Conservation (phyloP, 2,797 vertebrate species). For the Schizopygopsis pylzovi region DNA sequence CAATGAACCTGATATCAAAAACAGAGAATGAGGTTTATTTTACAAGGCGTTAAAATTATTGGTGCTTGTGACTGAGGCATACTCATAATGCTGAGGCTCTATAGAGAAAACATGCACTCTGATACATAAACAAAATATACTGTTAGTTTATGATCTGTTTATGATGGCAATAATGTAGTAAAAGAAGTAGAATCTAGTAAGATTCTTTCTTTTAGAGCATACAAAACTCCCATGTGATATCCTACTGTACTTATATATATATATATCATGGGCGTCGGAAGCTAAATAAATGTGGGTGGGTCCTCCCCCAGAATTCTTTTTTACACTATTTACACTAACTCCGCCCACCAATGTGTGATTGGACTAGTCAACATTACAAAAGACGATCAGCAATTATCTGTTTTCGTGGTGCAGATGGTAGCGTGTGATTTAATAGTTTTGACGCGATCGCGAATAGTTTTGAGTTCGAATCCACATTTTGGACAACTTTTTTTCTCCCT, state of each 20-base stretch:
- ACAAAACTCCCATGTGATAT: background rate
- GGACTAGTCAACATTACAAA: no score
- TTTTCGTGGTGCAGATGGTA: no score
- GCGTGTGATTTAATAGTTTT: no score
- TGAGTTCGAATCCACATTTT: no score
- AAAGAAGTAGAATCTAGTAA: background rate
- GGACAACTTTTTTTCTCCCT: no score
- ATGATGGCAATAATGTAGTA: background rate
- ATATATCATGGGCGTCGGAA: no score
- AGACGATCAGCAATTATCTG: no score
- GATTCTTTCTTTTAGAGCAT: background rate
- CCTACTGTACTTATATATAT: background rate
- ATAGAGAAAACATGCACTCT: background rate
- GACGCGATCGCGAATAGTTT: no score
- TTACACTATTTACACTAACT: no score
- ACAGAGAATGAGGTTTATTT: slow-evolving; percentile 21
- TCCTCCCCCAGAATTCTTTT: no score
- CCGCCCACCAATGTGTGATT: no score
- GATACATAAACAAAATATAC: slow-evolving; percentile 2
- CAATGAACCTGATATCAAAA: slow-evolving; percentile 13
- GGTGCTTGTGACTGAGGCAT: background rate
- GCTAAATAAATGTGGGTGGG: no score
- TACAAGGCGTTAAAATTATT: background rate
- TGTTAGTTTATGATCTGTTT: background rate
- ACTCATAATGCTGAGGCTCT: background rate